Evolutionary conservation across 2,888 invertebrate species (phyloP).

Genomic region (Strigamia crassipes): DNA sequence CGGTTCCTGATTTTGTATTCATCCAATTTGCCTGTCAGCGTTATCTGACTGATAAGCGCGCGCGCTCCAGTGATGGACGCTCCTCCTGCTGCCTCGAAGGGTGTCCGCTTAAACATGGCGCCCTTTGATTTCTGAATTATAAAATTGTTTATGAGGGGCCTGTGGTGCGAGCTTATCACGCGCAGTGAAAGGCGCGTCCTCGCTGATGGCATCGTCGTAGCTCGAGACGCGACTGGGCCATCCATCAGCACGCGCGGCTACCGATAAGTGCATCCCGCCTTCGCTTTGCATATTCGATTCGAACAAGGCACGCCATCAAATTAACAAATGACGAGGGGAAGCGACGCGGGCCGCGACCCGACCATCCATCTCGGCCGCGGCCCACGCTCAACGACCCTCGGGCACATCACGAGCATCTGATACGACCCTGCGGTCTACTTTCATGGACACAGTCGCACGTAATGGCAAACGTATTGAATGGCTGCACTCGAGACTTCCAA

Average conservation of each 20-base stretch:
- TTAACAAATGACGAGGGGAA: slow-evolving; percentile 43
- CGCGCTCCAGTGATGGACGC: slow-evolving; percentile 38
- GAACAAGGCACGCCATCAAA: slow-evolving; percentile 43
- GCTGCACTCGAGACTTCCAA: neutral
- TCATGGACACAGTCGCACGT: slow-evolving; percentile 5
- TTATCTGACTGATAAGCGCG: slow-evolving; percentile 43
- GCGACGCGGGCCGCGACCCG: slow-evolving; percentile 43
- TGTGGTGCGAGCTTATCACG: slow-evolving; percentile 43
- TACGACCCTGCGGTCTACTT: slow-evolving; percentile 26
- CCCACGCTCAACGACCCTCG: slow-evolving; percentile 28
- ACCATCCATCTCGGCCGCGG: slow-evolving; percentile 32
- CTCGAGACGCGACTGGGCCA: slow-evolving; percentile 31
- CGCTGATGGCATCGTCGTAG: slow-evolving; percentile 39
- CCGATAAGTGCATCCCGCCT: slow-evolving; percentile 22
- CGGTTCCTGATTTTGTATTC: slow-evolving; percentile 43
- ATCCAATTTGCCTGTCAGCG: slow-evolving; percentile 44
- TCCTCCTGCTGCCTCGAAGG: slow-evolving; percentile 26
- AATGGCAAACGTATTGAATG: neutral
- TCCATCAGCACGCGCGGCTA: slow-evolving; percentile 22
- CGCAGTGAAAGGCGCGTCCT: slow-evolving; percentile 44
- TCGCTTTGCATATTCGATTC: slow-evolving; percentile 44
- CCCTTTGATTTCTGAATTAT: slow-evolving; percentile 43
- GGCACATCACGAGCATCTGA: slow-evolving; percentile 6
- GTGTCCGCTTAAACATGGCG: slow-evolving; percentile 43
- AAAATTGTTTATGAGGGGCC: slow-evolving; percentile 43